Conservation (phyloP, 2,113 vertebrate species). For the Phyllopteryx taeniolatus region DNA sequence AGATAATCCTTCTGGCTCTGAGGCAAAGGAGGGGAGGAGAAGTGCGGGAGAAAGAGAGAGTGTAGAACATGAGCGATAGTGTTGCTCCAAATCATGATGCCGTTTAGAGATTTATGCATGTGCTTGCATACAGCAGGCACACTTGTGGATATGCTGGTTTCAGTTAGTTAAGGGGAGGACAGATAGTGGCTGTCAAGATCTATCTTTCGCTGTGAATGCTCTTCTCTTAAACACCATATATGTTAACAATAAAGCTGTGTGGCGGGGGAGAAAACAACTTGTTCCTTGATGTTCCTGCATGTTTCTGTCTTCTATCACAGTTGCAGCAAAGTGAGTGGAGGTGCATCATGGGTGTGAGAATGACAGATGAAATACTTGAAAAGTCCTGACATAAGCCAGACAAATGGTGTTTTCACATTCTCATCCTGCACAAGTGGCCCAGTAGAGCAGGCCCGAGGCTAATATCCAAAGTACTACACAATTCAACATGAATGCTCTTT, state of each 20-base stretch:
- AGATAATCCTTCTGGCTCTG: slow-evolving; percentile 64
- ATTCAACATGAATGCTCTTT: slow-evolving; percentile 1
- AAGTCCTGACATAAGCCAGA: slow-evolving; percentile 64
- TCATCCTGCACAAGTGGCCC: slow-evolving; percentile 41
- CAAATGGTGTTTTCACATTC: slow-evolving; percentile 59
- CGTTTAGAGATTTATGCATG: slow-evolving; percentile 30
- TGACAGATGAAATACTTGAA: slow-evolving; percentile 62
- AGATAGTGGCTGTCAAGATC: not conserved
- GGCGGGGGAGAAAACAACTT: slow-evolving; percentile 15
- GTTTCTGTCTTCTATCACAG: slow-evolving; percentile 56
- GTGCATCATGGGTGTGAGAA: slow-evolving; percentile 49
- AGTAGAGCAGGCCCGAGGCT: slow-evolving; percentile 20
- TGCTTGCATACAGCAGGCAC: not conserved
- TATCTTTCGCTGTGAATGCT: not conserved
- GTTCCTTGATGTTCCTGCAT: not conserved
- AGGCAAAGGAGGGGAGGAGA: slow-evolving; percentile 29
- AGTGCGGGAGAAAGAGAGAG: slow-evolving; percentile 15
- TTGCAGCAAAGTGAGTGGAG: slow-evolving; percentile 58
- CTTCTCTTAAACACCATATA: not conserved
- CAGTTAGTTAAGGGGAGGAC: not conserved
- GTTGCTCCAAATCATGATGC: slow-evolving; percentile 30
- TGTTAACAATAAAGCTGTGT: slow-evolving; percentile 1
- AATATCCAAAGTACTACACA: slow-evolving; percentile 15
- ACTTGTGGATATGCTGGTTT: not conserved
- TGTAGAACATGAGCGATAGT: slow-evolving; percentile 44